phyloP scores from a whole-genome alignment of 2,113 vertebrate genomes.

The Tenrec ecaudatus region DNA sequence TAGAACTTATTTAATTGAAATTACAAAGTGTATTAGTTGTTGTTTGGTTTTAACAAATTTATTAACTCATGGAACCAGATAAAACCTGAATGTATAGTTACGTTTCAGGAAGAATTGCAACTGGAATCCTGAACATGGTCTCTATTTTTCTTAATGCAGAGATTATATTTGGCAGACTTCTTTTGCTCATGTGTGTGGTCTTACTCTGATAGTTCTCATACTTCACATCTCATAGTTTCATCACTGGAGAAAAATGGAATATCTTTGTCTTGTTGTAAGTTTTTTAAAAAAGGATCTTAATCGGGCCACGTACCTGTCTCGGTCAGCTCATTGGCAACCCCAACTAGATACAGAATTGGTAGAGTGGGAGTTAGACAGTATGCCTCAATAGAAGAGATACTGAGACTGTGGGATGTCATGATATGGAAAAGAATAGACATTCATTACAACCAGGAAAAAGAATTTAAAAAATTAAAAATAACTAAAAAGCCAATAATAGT shows the following conservation, averaged over 20 bases:
- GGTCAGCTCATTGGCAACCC: background rate
- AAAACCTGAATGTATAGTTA: background rate
- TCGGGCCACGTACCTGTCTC: background rate
- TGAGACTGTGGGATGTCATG: background rate
- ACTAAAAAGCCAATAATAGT: background rate
- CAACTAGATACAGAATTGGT: background rate
- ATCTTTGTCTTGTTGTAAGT: too few species aligned
- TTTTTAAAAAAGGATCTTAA: background rate
- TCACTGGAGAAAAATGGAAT: too few species aligned
- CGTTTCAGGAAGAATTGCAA: background rate
- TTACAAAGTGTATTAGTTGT: background rate
- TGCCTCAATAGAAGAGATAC: background rate
- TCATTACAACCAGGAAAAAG: background rate
- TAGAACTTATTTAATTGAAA: background rate
- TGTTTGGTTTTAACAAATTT: background rate
- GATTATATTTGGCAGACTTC: too few species aligned
- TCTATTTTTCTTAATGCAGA: background rate
- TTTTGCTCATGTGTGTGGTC: too few species aligned
- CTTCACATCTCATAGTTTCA: too few species aligned
- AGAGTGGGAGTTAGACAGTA: background rate
- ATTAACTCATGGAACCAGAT: background rate
- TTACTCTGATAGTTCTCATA: too few species aligned
- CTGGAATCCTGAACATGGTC: background rate
- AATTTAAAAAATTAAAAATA: background rate
- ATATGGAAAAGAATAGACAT: background rate